Percentiles rank a stretch among this genome's conserved stretches.
Conservation (phyloP, 2,888 invertebrate genomes). For the Coelinius sp. region DNA sequence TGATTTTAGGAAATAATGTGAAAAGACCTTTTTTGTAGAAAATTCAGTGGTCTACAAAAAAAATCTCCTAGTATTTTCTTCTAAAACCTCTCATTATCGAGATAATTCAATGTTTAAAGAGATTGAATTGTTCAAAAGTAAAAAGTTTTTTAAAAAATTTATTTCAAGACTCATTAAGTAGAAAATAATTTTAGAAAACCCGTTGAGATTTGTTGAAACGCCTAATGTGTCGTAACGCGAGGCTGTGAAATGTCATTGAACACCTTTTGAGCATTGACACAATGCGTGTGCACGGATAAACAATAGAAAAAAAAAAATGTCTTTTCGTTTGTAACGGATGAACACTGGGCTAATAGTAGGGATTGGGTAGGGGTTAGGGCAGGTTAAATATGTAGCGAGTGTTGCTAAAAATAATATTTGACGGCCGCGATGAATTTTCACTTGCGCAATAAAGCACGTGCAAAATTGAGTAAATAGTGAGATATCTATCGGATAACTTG, state of each 20-base stretch:
- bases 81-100: too few relatives aligned
- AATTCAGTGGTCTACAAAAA: too few relatives aligned
- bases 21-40: too few relatives aligned
- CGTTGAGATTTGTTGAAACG: neutral
- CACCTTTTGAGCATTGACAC: neutral
- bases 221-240: neutral
- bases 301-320: neutral
- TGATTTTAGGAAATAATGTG: too few relatives aligned
- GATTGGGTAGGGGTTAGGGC: conserved; percentile 61
- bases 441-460: conserved; percentile 68
- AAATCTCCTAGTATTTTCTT: neutral
- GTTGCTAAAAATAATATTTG: conserved; percentile 66
- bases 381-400: conserved; percentile 68
- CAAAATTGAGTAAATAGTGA: conserved; percentile 41
- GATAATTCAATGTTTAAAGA: neutral
- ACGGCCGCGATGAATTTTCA: conserved; percentile 59
- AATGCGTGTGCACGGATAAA: neutral
- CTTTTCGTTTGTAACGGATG: neutral
- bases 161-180: neutral
- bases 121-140: neutral
- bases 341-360: neutral
- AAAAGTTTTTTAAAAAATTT: neutral
- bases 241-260: conserved; percentile 1
- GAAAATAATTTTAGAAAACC: neutral
- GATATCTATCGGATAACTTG: neutral